These are phyloP conservation scores for Huso huso DNA, from an alignment of 2,797 vertebrate species.

Conservation along the genomic window DNA sequence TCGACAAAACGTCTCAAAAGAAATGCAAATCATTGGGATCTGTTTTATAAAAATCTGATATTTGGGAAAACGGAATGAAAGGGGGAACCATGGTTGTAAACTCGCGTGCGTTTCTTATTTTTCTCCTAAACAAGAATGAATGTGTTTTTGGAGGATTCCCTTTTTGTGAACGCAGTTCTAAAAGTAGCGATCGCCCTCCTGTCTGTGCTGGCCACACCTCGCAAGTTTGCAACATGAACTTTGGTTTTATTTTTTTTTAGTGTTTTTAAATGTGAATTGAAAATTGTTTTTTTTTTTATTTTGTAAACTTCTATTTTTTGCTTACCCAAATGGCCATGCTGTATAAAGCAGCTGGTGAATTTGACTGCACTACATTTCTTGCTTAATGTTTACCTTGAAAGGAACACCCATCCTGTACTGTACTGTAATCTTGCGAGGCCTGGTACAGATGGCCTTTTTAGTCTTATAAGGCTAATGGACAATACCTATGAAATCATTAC, in stretches of 20 bases:
- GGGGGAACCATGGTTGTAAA: too few relatives aligned
- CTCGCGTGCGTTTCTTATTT: too few relatives aligned
- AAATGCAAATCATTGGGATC: too few relatives aligned
- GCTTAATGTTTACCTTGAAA: constrained; percentile 41
- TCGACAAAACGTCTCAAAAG: too few relatives aligned
- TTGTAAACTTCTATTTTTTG: constrained; percentile 12
- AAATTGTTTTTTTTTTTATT: constrained; percentile 30
- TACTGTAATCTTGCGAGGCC: constrained; percentile 37
- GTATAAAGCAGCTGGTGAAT: constrained; percentile 46
- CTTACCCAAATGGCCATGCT: constrained; percentile 61
- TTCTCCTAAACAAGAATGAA: too few relatives aligned
- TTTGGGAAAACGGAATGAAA: too few relatives aligned
- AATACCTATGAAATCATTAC: constrained; percentile 18
- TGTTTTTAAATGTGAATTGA: constrained; percentile 60
- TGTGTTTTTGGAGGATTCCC: too few relatives aligned
- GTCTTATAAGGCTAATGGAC: constrained; percentile 11
- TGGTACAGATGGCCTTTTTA: constrained; percentile 7
- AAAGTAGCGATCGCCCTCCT: constrained; percentile 33
- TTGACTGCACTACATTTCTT: constrained; percentile 64
- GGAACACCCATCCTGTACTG: constrained; percentile 47
- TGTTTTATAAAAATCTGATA: too few relatives aligned
- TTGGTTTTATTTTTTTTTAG: constrained; percentile 30
- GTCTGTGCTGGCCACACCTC: constrained; percentile 19
- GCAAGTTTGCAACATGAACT: constrained; percentile 33
- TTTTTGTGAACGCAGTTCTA: too few relatives aligned